Percentiles rank a stretch among this genome's conserved stretches.
These are phyloP conservation scores for Okapia johnstoni DNA, from an alignment of 2,113 vertebrate species.

Conservation along the genomic window DNA sequence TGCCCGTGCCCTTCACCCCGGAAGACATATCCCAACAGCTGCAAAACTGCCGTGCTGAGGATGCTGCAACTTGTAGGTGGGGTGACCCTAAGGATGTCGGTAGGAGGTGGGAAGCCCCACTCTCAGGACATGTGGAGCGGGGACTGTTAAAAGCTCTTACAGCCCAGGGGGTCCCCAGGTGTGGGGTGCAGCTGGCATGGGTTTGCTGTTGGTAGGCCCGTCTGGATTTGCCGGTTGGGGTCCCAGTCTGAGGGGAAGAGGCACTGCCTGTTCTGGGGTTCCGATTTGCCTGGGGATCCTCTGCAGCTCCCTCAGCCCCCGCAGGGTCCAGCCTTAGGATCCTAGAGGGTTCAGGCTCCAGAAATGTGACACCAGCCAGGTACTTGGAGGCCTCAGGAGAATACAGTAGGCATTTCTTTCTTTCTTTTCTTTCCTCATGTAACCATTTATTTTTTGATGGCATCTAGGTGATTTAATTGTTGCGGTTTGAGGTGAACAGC, in stretches of 20 bases:
- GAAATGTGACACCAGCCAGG: not conserved
- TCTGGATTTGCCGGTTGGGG: not conserved
- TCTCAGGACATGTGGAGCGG: not conserved
- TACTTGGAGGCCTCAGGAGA: not conserved
- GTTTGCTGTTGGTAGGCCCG: too few relatives aligned
- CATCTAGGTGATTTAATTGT: not conserved
- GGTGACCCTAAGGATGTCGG: accelerated
- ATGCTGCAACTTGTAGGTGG: not conserved
- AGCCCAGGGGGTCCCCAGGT: not conserved
- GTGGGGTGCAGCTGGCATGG: not conserved
- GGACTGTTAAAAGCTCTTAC: not conserved
- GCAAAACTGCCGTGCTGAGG: not conserved
- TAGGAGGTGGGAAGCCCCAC: not conserved
- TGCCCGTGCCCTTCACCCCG: not conserved
- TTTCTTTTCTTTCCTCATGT: not conserved
- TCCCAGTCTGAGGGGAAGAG: not conserved
- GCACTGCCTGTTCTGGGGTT: not conserved
- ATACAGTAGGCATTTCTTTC: not conserved
- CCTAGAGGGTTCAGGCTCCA: not conserved
- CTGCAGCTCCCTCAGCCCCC: not conserved
- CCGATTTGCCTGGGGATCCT: not conserved
- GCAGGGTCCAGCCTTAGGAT: not conserved
- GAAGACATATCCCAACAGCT: not conserved
- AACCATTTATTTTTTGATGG: not conserved
- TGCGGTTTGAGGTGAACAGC: not conserved